phyloP scores from a whole-genome alignment of 2,113 vertebrate species.

The Patagioenas fasciata region DNA sequence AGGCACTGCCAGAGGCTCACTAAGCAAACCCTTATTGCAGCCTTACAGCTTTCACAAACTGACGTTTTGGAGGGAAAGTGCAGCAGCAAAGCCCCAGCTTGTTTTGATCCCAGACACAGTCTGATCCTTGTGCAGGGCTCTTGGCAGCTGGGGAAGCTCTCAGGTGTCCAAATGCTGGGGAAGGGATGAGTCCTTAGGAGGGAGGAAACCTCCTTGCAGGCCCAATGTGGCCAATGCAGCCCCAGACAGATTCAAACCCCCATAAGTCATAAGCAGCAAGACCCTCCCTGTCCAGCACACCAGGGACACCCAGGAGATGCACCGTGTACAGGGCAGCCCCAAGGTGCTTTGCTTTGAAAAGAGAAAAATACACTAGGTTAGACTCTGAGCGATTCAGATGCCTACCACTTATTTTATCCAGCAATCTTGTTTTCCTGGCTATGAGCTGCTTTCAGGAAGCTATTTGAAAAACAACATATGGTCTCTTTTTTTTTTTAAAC shows the following conservation, averaged over 20 bases:
- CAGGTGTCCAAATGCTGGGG: background rate
- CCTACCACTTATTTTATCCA: background rate
- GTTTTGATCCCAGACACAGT: accelerated
- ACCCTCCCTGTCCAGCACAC: background rate
- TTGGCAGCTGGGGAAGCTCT: background rate
- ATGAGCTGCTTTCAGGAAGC: background rate
- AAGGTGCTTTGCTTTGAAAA: background rate
- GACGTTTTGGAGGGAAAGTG: background rate
- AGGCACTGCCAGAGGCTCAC: background rate
- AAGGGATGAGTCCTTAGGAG: background rate
- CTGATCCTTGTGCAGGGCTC: background rate
- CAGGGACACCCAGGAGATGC: background rate
- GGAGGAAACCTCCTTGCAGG: background rate
- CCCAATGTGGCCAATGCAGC: background rate
- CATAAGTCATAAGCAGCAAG: background rate
- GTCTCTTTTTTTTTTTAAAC: background rate
- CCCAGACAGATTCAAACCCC: background rate
- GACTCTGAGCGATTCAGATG: accelerated
- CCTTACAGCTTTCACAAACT: background rate
- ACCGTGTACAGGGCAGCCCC: background rate
- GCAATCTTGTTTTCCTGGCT: background rate
- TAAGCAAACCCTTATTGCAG: background rate
- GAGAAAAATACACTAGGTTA: background rate
- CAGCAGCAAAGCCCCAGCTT: background rate
- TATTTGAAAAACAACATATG: background rate